These are phyloP conservation scores for Balearica regulorum DNA, from an alignment of 2,797 vertebrate species.

Conservation along the genomic window DNA sequence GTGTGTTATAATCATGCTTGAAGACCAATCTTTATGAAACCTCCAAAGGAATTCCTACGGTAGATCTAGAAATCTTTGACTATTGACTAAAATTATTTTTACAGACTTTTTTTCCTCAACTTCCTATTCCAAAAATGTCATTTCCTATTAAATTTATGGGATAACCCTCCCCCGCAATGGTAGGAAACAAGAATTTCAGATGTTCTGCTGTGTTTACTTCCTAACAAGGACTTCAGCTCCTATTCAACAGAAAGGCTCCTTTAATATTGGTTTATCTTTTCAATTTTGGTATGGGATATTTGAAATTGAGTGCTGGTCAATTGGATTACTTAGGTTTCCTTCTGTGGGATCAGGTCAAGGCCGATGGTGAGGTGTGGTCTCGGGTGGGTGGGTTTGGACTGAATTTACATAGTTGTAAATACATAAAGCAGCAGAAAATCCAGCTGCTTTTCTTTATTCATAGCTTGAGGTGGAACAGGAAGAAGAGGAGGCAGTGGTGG, in stretches of 20 bases:
- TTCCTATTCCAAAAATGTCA: not conserved
- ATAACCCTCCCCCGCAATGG: not conserved
- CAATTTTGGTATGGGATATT: not conserved
- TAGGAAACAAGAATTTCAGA: not conserved
- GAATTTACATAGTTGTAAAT: conserved; percentile 48
- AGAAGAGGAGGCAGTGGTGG: conserved; percentile 11
- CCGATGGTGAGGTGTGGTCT: not conserved
- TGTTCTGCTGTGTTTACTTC: not conserved
- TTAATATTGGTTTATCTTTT: not conserved
- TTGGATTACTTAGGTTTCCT: not conserved
- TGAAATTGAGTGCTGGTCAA: not conserved
- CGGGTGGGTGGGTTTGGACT: not conserved
- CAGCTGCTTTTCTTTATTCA: conserved; percentile 58
- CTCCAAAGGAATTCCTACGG: not conserved
- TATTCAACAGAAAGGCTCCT: not conserved
- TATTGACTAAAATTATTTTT: not conserved
- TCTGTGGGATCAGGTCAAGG: not conserved
- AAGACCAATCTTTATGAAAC: not conserved
- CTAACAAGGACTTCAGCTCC: not conserved
- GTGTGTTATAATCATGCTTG: not conserved
- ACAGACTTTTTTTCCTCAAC: not conserved
- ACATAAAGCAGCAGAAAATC: conserved; percentile 40
- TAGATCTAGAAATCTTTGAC: not conserved
- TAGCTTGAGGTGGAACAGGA: conserved; percentile 44
- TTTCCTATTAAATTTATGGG: not conserved